Evolutionary conservation across 1,140 invertebrate species (phyloP), one percentile per base, ranked within the genome.

Genomic region (Drosophila murphyi): DNA sequence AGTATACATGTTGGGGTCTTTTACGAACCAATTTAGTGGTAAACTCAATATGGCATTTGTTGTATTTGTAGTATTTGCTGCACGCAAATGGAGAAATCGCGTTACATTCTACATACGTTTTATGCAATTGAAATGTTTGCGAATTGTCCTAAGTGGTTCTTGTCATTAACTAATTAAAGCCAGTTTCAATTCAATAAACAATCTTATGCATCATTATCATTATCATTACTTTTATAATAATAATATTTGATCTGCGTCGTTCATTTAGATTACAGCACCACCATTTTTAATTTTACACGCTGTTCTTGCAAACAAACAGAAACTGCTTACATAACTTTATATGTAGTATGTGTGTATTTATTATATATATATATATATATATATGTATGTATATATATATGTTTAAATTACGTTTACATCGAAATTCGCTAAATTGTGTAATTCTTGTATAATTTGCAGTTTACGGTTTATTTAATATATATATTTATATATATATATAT

Each of bases 201-300:
- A 65, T 90, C 54, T 45, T 54, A 29, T 29, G 12, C 37, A 56
- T 47, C 10, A 59, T 61, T 67, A n/a, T 60, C 3, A 10, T 45
- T 63, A 54, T 37, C 34, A 50, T 55, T 29, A 41, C 10, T 41
- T 54, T 69, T 63, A 61, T 76, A 59, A 57, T 52, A 61, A 50
- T 50, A 51, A 51, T 63, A 78, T 67, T 72, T 63, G 59, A 78
- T 61, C 43, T 68, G 56, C 56, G 39, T 70, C 59, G 43, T 83
- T 75, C 62, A 52, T 76, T 76, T 69, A 68, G 57, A 68, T 72
- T 81, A 89, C 85, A 89, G 85, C 85, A 89, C 85, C 85, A 89
- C 85, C 85, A 81, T 83, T 88, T 88, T 78, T 80, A 57, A 89
- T 75, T 79, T 88, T 87, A 86, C 78, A 82, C 80, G 80, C 77